Base-by-base conservation (phyloP, 2,888 invertebrate species). In the Drosophila paramelanica region DNA sequence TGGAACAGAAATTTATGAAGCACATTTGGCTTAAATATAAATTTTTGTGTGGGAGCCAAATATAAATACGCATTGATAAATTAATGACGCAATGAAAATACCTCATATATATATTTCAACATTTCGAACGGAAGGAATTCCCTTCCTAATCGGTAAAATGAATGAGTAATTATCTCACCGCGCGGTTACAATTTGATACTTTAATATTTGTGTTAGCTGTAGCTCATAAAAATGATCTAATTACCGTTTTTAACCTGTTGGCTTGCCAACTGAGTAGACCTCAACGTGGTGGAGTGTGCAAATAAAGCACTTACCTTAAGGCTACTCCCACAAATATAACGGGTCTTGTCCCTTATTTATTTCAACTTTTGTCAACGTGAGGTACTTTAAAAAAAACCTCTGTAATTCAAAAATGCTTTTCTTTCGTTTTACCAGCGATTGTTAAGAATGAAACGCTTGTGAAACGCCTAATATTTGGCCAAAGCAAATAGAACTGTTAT, bases 401-500 rank as follows among this genome's bases (percentile, higher is more conserved):
- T 41, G n/a, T 39, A 10, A 10, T 27, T 17, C 3, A 51, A 5
- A 38, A 38, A 20, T 64, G 46, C 10, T 2, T 20, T 46, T 27
- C 1, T 23, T 31, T 8, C 7, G 14, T 3, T 23, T 31, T 14
- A 1, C 17, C 14, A 17, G 8, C 45, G 25, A 2, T 42, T 20
- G 20, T 42, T 20, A 13, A 11, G 13, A 11, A 3, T 25, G 23
- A 50, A 58, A 23, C 17, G 51, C 41, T 52, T 42, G 33, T 42
- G 46, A 47, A 50, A 5, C 36, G 31, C 73, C 61, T 46, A 46
- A 61, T 23, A 55, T 38, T 55, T 25, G 25, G 36, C 25, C 60
- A 73, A 45, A 46, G 41, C 45, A 66, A 58, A 60, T 52, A 49
- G 13, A 61, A 43, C 52, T 43, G 57, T 45, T 43, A 45, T 58